Percentiles rank a stretch among this genome's conserved stretches.
Evolutionary conservation across 2,797 vertebrate genomes (phyloP).

Genomic region (Alcedo quadribrachys): DNA sequence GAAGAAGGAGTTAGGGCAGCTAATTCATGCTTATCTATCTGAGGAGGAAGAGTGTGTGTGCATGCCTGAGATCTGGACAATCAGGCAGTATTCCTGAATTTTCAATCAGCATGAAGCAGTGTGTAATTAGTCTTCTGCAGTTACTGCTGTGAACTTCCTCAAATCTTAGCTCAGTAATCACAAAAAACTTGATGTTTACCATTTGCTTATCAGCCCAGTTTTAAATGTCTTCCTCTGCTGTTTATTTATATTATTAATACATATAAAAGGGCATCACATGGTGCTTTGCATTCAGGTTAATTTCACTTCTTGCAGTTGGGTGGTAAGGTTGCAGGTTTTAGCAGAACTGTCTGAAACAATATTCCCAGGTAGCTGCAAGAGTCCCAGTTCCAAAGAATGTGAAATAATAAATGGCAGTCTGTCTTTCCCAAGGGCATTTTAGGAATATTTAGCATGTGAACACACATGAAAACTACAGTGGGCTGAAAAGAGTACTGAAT

Average conservation of each 20-base stretch:
- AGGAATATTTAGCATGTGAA: conserved; percentile 42
- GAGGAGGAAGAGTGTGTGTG: not conserved
- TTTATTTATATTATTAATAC: not conserved
- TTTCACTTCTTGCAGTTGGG: not conserved
- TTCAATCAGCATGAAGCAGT: not conserved
- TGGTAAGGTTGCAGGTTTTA: not conserved
- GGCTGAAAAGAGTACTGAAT: conserved; percentile 28
- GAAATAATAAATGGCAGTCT: not conserved
- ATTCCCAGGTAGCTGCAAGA: not conserved
- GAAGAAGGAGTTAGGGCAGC: not conserved
- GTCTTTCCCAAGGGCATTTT: conserved; percentile 38
- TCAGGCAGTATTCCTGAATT: not conserved
- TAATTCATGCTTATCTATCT: not conserved
- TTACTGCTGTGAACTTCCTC: conserved; percentile 18
- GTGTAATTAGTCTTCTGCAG: not conserved
- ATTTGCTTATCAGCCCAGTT: not conserved
- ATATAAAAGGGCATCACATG: not conserved
- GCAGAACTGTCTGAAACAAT: not conserved
- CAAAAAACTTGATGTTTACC: not conserved
- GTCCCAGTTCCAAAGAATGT: not conserved
- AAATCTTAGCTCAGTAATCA: not conserved
- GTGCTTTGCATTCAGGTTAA: not conserved
- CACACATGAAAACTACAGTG: not conserved
- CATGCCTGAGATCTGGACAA: not conserved
- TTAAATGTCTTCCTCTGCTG: not conserved